Base-by-base conservation (phyloP, 2,888 invertebrate species). In the Pseudococcus longispinus region DNA sequence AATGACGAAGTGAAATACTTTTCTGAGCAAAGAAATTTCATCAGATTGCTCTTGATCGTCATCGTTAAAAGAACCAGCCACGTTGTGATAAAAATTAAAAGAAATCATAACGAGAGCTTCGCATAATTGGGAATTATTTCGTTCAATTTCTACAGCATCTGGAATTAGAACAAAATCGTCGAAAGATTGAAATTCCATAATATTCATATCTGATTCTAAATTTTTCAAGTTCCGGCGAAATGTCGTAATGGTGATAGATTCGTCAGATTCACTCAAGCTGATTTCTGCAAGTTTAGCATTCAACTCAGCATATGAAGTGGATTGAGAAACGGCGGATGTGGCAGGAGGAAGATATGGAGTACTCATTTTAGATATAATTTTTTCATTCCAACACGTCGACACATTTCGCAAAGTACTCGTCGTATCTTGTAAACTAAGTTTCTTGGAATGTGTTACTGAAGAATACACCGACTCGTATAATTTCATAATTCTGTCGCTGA, bases 1-100 rank as follows among this genome's bases (percentile, higher is more conserved):
- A 1, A 80, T 80, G 5, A 42, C 18, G 9, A 80, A 80, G 20
- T 80, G 23, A 20, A 80, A 80, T 4, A 80, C 77, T 80, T 80
- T 80, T 42, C 42, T n/a, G 20, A 80, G 37, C 11, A 80, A 20
- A 1, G 11, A 20, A 80, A 42, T 42, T 20, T n/a, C 13, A 20
- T 6, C 42, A 3, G 18, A 15, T 70, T 11, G 26, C 18, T 80
- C 37, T 15, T n/a, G n/a, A n/a, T 77, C 77, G 29, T 37, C 2
- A 60, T 60, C 11, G 60, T 60, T 2, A 20, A 42, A 80, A 42
- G 9, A 1, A 20, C 13, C 11, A 20, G 15, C 8, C 11, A 42
- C 11, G 20, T 80, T 42, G 26, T 42, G 2, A 42, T 42, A 80
- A 80, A 80, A 80, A 80, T 80, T 80, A 80, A 20, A 42, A 80